Conservation (phyloP, 2,888 invertebrate species). For the Barypeithes pellucidus region DNA sequence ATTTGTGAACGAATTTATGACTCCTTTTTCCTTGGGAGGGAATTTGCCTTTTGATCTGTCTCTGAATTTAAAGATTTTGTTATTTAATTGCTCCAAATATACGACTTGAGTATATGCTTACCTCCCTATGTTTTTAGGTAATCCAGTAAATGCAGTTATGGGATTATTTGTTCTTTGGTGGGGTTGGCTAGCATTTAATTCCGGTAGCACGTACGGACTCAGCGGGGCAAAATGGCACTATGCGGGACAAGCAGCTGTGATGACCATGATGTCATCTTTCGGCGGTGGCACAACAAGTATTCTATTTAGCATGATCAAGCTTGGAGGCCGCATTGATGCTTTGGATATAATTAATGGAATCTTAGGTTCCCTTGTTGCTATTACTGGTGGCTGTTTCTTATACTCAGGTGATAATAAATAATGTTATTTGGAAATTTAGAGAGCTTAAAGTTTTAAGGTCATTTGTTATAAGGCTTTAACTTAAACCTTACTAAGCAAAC, state of each 20-base stretch:
- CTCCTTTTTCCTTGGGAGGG: no score
- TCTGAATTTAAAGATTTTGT: no score
- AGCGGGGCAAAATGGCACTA: constrained; percentile 86
- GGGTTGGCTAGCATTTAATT: constrained; percentile 97
- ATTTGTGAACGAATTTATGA: no score
- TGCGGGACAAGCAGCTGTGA: constrained; percentile 90
- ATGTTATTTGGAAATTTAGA: no score
- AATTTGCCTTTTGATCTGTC: no score
- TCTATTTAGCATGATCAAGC: constrained; percentile 77
- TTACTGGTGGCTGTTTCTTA: constrained; percentile 92
- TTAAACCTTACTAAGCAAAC: no score
- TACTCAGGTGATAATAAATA: constrained; percentile 76
- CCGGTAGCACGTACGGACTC: constrained; percentile 89
- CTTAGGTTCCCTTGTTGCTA: constrained; percentile 88
- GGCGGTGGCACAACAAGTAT: constrained; percentile 88
- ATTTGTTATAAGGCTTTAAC: no score
- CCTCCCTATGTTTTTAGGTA: constrained; percentile 71
- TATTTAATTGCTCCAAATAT: no score
- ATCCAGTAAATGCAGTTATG: constrained; percentile 92
- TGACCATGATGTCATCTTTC: constrained; percentile 93
- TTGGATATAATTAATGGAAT: constrained; percentile 92
- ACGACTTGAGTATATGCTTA: not conserved
- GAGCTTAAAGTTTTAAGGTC: no score
- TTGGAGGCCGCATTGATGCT: constrained; percentile 84
- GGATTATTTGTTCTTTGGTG: constrained; percentile 96